Conservation (phyloP, 2,888 invertebrate genomes). For the Busseola fusca region DNA sequence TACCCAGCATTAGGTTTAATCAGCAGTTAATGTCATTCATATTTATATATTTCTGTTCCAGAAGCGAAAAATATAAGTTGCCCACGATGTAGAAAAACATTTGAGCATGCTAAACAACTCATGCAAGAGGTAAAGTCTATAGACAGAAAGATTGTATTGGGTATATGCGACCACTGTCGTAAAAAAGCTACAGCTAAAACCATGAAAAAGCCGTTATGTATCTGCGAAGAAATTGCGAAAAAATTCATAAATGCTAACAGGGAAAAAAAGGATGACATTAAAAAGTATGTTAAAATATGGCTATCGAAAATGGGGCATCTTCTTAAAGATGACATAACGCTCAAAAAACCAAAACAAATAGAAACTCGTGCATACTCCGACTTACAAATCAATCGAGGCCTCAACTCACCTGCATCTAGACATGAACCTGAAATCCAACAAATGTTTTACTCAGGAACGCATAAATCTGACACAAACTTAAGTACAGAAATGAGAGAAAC, state of each 20-base stretch:
- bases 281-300: conserved; percentile 62
- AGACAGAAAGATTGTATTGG: conserved; percentile 67
- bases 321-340: conserved; percentile 48
- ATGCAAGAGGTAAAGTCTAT: conserved; percentile 64
- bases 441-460: conserved; percentile 26
- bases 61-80: conserved; percentile 71
- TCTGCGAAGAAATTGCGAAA: conserved; percentile 71
- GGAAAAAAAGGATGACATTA: conserved; percentile 63
- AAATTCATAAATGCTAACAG: conserved; percentile 68
- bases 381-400: conserved; percentile 26
- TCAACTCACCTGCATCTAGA: conserved; percentile 14
- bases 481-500: not conserved
- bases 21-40: not conserved
- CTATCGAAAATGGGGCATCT: conserved; percentile 61
- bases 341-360: conserved; percentile 37
- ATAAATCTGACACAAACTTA: conserved; percentile 20
- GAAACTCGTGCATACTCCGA: conserved; percentile 46
- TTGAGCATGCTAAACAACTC: conserved; percentile 69
- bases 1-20: not conserved
- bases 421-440: conserved; percentile 28
- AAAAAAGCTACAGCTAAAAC: conserved; percentile 44
- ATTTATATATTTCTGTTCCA: conserved; percentile 58
- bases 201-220: conserved; percentile 65
- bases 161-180: conserved; percentile 76
- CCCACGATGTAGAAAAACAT: conserved; percentile 72